Base-by-base conservation (phyloP, 2,888 invertebrate species). In the Heliconius aoede region DNA sequence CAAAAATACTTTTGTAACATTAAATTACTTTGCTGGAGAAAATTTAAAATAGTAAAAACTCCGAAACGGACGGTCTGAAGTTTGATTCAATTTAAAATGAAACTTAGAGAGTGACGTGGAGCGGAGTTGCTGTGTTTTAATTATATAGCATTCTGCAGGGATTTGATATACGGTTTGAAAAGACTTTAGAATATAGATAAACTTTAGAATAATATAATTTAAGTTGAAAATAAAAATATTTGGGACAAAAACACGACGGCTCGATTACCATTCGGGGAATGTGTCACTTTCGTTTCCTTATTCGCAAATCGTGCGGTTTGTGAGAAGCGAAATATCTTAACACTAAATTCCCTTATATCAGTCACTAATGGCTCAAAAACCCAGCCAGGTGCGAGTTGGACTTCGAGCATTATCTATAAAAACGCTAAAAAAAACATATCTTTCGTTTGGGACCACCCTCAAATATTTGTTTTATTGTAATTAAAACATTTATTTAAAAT, bases 1-100 rank as follows among this genome's bases (percentile, higher is more conserved):
- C 30, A 40, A 69, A 69, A 78, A 73, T 69, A 73, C 76, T 76
- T 76, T 36, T 40, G 40, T 28, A 76, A 74, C 71, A 78, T 78
- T 74, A 69, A 78, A 78, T 73, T 76, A 73, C 75, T 76, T 72
- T 46, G 21, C 73, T 64, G 51, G 32, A 32, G 46, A 28, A 62
- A 76, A 76, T 68, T 76, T 64, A 69, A 76, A 78, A 78, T 78
- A 78, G 76, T 76, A 78, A 55, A 78, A 78, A 75, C 72, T 76
- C 72, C 72, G 32, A 74, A 77, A 74, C 61, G 67, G 74, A 74
- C 74, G 72, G 72, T 74, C 72, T 72, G 61, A 77, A 77, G 72
- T 77, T 77, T 68, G 72, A 77, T 77, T 77, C 77, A 77, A 77
- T 77, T 77, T 77, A 15, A 55, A 55, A 55, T 55, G 55, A 55